Percentiles rank a stretch among this genome's conserved stretches.
phyloP scores from a whole-genome alignment of 2,888 invertebrate species.

The Coelinius sp. region DNA sequence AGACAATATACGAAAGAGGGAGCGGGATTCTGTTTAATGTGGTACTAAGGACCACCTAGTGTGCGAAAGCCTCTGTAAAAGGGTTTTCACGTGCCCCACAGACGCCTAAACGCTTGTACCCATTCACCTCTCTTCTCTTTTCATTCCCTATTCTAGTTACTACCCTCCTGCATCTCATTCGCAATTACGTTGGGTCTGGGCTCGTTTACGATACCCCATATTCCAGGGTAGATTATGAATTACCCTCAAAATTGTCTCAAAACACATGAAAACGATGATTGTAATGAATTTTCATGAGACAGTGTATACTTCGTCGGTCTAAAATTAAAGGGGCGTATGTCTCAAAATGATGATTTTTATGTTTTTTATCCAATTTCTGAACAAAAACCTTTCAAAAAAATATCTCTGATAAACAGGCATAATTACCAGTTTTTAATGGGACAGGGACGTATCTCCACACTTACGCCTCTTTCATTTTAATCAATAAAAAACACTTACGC shows the following conservation, averaged over 20 bases:
- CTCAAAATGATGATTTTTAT: no score
- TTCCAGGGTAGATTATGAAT: conserved; percentile 32
- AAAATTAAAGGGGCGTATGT: no score
- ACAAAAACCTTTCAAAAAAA: no score
- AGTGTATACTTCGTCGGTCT: no score
- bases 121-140: not conserved
- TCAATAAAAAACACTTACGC: no score
- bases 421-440: no score
- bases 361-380: no score
- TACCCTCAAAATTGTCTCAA: conserved; percentile 6
- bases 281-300: conserved; percentile 23
- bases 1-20: conserved; percentile 33
- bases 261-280: conserved; percentile 24
- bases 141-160: conserved; percentile 11
- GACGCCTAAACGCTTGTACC: not conserved
- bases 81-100: conserved; percentile 16
- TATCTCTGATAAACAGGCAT: no score
- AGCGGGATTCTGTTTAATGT: conserved; percentile 17
- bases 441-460: no score
- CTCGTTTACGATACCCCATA: conserved; percentile 38
- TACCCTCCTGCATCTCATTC: conserved; percentile 19
- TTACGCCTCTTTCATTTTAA: no score
- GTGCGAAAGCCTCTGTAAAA: conserved; percentile 9
- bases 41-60: conserved; percentile 7
- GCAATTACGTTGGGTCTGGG: conserved; percentile 30